These are phyloP conservation scores for Brachypterus glaber DNA, from an alignment of 2,888 invertebrate species.

Conservation along the genomic window DNA sequence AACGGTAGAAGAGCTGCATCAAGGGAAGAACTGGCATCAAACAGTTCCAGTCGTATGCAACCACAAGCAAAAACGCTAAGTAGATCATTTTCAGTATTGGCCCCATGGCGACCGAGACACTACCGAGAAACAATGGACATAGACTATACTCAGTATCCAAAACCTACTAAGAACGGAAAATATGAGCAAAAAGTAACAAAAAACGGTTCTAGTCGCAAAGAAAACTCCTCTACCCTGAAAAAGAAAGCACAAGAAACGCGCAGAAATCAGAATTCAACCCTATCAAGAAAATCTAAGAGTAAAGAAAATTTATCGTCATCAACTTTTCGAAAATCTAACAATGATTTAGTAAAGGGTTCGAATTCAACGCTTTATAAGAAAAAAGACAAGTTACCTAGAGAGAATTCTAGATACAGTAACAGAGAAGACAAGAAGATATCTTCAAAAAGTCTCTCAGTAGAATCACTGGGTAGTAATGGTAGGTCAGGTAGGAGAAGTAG, in stretches of 20 bases:
- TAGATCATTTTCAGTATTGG: constrained; percentile 70
- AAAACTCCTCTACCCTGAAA: constrained; percentile 35
- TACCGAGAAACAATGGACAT: constrained; percentile 66
- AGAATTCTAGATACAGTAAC: constrained; percentile 37
- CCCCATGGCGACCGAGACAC: constrained; percentile 75
- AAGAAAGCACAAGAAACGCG: constrained; percentile 44
- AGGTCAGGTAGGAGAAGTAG: constrained; percentile 27
- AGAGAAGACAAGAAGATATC: constrained; percentile 34
- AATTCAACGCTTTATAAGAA: constrained; percentile 38
- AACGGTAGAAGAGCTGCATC: constrained; percentile 56
- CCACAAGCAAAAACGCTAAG: constrained; percentile 64
- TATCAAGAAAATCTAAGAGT: constrained; percentile 40
- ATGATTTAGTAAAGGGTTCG: constrained; percentile 31
- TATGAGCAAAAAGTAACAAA: constrained; percentile 34
- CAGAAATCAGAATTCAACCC: constrained; percentile 36
- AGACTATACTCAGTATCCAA: constrained; percentile 61
- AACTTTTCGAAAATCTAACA: constrained; percentile 30
- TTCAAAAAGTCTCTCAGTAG: constrained; percentile 53
- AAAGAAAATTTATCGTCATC: constrained; percentile 35
- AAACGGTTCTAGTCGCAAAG: constrained; percentile 34
- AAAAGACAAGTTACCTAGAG: constrained; percentile 41
- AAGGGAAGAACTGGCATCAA: constrained; percentile 64
- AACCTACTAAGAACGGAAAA: constrained; percentile 39
- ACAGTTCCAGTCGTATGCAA: constrained; percentile 50
- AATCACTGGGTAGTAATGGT: constrained; percentile 48